Evolutionary conservation across 2,113 vertebrate species (phyloP), one percentile per base, ranked within the genome.

Genomic region (Psophia crepitans): DNA sequence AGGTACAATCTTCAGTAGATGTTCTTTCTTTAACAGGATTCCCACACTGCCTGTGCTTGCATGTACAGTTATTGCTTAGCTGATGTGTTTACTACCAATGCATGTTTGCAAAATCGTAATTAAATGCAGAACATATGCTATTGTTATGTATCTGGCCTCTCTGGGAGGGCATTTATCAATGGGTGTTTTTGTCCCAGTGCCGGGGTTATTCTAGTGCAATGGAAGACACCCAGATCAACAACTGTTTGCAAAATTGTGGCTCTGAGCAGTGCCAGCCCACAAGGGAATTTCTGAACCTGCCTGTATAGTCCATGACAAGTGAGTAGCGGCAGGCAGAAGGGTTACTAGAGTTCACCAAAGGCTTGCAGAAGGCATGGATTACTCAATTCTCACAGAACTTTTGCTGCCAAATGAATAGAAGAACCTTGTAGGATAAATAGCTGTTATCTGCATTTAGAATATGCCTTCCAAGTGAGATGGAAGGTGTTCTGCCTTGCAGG

Each of bases 341-440:
- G 93, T 96, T 95, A 97, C 90, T 66, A 39, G 71, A 86, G 95
- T 96, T 97, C 93, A 87, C 21, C 22, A 51, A 46, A 68, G 51
- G 44, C 43, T 76, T 87, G 54, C 65, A 89, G 73, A 84, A 87
- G 69, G 65, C 37, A 22, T 14, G 41, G 56, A 14, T 97, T 95
- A 51, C 87, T 93, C 86, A 92, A 91, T 54, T 74, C 90, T 81
- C 44, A 53, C 21, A 66, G 63, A 83, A 54, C 28, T 58, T 79
- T 83, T 65, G 26, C 74, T 91, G 87, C 81, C 91, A 88, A 89
- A 71, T 69, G 58, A 89, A 30, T 39, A 71, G n/a, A 35, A 90
- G 77, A 90, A 71, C 48, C 54, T 1, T 68, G 84, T 58, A 39
- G 69, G 65, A 94, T 86, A 93, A 95, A 73, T 68, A 93, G 79